Evolutionary conservation across 2,797 vertebrate species (phyloP), one percentile per base, ranked within the genome.

Genomic region (Oreonectes daqikongensis): DNA sequence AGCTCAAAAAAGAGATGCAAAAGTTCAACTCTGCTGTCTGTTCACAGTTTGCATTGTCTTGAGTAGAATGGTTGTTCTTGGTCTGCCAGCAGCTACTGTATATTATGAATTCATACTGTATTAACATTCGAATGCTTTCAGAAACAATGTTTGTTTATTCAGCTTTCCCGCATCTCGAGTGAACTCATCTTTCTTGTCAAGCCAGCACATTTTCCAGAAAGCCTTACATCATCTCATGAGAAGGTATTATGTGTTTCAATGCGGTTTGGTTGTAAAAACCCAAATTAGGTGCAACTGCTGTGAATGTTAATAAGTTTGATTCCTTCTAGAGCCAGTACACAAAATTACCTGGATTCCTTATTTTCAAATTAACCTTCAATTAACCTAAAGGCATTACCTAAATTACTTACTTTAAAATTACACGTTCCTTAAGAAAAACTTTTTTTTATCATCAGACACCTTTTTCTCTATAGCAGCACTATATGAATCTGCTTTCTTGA

Each of bases 241-340:
- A 71, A 59, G 38, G 17, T 26, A 72, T 60, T 38, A 60, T 72
- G 55, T 46, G 40, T 46, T 72, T 72, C 69, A 59, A 7, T 72
- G 55, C 28, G 69, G 26, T 44, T 72, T 60, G 20, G 55, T 57
- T 30, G 55, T 72, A 60, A 60, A 60, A 72, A 46, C 26, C 2
- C 24, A 20, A 60, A 60, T 32, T 72, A 24, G 11, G 26, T n/a
- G 14, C 24, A 17, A 26, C 1, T 22, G 12, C 3, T 53, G 50
- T 53, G 50, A 53, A 53, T 14, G 10, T 53, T 53, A 53, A 53
- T 53, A 53, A 4, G 50, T 22, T 53, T 22, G 4, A 24, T 24
- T 20, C 50, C n/a, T 3, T 46, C 28, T 55, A 46, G 17, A 30
- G 38, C 24, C 30, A 20, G 24, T 59, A 26, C 10, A 57, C 22